Base-by-base conservation (phyloP, 2,113 vertebrate species). In the Balaeniceps rex region DNA sequence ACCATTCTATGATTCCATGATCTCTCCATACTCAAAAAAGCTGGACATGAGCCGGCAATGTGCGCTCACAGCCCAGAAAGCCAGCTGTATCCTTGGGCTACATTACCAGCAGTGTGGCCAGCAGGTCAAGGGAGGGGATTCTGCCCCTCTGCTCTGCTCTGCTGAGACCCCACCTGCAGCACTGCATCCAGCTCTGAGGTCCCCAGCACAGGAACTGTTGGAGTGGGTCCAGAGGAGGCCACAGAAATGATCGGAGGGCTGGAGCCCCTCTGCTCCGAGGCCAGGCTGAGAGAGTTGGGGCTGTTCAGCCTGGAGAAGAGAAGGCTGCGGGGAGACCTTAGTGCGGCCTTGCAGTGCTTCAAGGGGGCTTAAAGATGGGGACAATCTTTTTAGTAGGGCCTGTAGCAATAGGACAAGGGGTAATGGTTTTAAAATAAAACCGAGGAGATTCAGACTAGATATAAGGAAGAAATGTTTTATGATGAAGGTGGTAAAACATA, bases 301-400 rank as follows among this genome's bases (percentile, higher is more conserved):
- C 21, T 26, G 29, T 40, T 26, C 66, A 60, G n/a, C 36, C n/a
- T 40, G 66, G 29, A 40, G 52, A 31, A 57, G 16, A 54, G n/a
- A 14, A 49, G 11, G 64, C 26, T 57, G 4, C 2, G 7, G 26
- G 64, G 28, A 58, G 24, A 23, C 11, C 44, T 51, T 8, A 4
- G 1, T 11, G 29, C 4, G 4, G 55, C 36, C 22, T 25, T 6
- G 3, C 22, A 19, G 2, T 17, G 2, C 31, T 0, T 26, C 22
- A 31, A 31, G 13, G 23, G 6, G 22, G 6, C 8, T 13, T 34
- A 12, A 46, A 49, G 28, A 9, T 18, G 54, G 17, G 54, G 23
- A 58, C 10, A 12, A 18, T 17, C 28, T 10, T 31, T 15, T 21
- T 6, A 28, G 18, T 3, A 19, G 21, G 34, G 22, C 15, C 34